These are phyloP conservation scores for Nasua narica DNA, from an alignment of 2,797 vertebrate genomes.

Conservation along the genomic window DNA sequence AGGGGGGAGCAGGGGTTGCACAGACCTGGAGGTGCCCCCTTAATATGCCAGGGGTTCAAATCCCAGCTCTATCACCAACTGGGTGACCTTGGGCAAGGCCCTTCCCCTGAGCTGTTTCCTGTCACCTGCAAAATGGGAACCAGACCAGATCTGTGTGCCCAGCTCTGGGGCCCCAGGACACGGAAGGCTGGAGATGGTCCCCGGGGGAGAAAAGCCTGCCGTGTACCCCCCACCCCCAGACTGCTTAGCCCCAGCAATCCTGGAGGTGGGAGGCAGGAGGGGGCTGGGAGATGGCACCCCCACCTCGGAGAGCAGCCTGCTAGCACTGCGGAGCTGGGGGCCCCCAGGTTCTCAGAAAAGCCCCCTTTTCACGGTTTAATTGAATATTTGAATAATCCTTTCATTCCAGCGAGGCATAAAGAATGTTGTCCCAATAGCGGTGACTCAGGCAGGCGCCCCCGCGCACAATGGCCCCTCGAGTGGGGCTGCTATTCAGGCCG, in stretches of 20 bases:
- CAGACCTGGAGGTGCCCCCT: background rate
- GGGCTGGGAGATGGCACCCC: constrained; percentile 74
- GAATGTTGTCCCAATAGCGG: constrained; percentile 91
- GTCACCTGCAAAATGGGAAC: background rate
- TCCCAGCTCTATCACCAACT: background rate
- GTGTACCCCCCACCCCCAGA: background rate
- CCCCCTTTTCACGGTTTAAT: constrained; percentile 97
- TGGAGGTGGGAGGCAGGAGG: background rate
- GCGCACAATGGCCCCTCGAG: constrained; percentile 92
- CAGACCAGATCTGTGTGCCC: background rate
- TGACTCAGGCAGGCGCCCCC: constrained; percentile 87
- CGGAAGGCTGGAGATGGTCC: background rate
- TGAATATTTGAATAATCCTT: constrained; percentile 99
- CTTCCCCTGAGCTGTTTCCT: background rate
- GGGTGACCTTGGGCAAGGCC: background rate
- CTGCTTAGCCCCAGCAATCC: background rate
- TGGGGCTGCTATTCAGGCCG: constrained; percentile 92
- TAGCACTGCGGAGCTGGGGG: constrained; percentile 84
- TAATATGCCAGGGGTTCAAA: background rate
- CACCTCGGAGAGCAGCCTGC: constrained; percentile 65
- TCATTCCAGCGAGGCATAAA: constrained; percentile 96
- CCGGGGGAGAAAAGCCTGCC: background rate
- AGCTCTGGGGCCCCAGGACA: background rate
- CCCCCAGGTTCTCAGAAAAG: constrained; percentile 91
- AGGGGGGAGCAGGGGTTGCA: background rate